Percentiles rank a stretch among this genome's conserved stretches.
Evolutionary conservation across 2,797 vertebrate species (phyloP).

Genomic region (Anguilla megastoma): DNA sequence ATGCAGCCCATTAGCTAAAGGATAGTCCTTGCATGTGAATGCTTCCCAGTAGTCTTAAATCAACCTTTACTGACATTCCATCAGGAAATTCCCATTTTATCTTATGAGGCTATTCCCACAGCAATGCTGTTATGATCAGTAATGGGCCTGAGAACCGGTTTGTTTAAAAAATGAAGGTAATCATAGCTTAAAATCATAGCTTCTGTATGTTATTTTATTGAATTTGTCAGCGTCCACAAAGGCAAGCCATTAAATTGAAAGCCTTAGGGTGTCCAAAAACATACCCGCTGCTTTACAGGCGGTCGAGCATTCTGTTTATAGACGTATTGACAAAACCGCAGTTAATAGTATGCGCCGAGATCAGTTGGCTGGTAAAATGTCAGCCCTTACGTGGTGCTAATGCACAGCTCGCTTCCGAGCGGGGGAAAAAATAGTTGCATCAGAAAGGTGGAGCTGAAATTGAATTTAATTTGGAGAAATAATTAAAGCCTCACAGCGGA

Average conservation of each 20-base stretch:
- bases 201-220: slow-evolving; percentile 34
- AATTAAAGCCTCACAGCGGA: slow-evolving; percentile 54
- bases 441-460: slow-evolving; percentile 49
- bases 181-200: slow-evolving; percentile 33
- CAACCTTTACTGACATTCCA: slow-evolving; percentile 7
- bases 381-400: slow-evolving; percentile 42
- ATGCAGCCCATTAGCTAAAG: neutral
- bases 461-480: slow-evolving; percentile 62
- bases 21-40: neutral
- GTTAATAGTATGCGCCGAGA: slow-evolving; percentile 41
- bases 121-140: slow-evolving; percentile 14
- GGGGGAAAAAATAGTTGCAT: slow-evolving; percentile 49
- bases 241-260: slow-evolving; percentile 21
- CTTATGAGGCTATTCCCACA: neutral
- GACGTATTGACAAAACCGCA: slow-evolving; percentile 46
- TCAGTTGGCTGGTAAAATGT: slow-evolving; percentile 41
- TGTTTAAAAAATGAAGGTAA: slow-evolving; percentile 35
- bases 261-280: neutral
- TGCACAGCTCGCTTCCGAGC: slow-evolving; percentile 40
- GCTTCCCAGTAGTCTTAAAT: neutral
- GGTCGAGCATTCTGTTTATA: slow-evolving; percentile 39
- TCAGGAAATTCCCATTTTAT: neutral
- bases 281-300: slow-evolving; percentile 16
- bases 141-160: slow-evolving; percentile 1
- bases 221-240: slow-evolving; percentile 25